Evolutionary conservation across 2,113 vertebrate species (phyloP), one percentile per base, ranked within the genome.

Genomic region (Notothenia coriiceps): DNA sequence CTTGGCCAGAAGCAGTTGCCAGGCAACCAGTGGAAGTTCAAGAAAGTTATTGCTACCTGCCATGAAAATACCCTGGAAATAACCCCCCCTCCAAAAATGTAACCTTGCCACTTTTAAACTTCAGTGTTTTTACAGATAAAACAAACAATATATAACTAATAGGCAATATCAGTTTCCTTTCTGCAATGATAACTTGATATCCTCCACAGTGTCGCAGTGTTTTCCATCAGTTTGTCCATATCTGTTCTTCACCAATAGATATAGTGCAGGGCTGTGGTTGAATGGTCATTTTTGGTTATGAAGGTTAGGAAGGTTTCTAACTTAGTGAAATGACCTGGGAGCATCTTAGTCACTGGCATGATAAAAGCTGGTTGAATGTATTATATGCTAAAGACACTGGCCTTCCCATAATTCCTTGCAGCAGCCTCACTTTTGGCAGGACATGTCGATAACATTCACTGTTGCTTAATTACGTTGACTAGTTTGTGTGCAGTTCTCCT

Each of bases 131-230:
- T 62, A 56, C 18, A 8, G 25, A 57, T 25, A 35, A 18, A 50
- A 50, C 44, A 40, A 50, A 59, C 4, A 7, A 7, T 22, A 52
- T 46, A 54, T 22, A 18, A 22, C 10, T 6, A 14, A 13, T 29
- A 50, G 29, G 10, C 35, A 55, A 13, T n/a, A 63, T 11, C 15
- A 47, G 43, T 63, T 4, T n/a, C 22, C 10, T 18, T 57, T 22
- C 6, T n/a, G 10, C 11, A 20, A 20, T 18, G 15, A n/a, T 46
- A 12, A n/a, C 22, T 47, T 44, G 17, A 22, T 55, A 13, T 10
- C 13, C 6, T 12, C 18, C 6, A 59, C 60, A 61, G 29, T 50
- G 59, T 73, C 80, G 83, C 64, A 73, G 64, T 40, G 56, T 79
- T 65, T 52, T 83, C 52, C 50, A 33, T 59, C 56, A 35, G 11